These are phyloP conservation scores for Psix sp. DNA, from an alignment of 1,140 invertebrate genomes.

Conservation along the genomic window DNA sequence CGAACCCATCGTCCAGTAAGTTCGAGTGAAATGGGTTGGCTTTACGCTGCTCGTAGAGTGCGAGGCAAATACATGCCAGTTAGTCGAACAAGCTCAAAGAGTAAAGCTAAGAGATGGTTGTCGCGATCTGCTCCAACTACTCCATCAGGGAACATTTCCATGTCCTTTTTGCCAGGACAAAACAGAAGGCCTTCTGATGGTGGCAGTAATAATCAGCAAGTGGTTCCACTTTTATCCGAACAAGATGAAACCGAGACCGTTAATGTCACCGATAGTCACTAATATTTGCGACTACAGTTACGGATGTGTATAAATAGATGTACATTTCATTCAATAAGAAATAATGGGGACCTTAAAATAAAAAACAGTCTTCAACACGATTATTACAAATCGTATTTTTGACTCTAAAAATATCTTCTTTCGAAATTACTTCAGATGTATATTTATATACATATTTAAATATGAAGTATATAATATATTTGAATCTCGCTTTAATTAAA, in stretches of 20 bases:
- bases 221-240: slow-evolving; percentile 72
- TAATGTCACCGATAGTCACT: slow-evolving; percentile 45
- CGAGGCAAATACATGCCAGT: slow-evolving; percentile 74
- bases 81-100: slow-evolving; percentile 66
- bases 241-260: slow-evolving; percentile 70
- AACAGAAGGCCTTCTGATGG: slow-evolving; percentile 68
- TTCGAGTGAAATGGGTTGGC: slow-evolving; percentile 60
- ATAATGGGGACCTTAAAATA: slow-evolving; percentile 32
- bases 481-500: too few relatives aligned
- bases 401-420: too few relatives aligned
- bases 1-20: slow-evolving; percentile 59
- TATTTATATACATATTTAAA: too few relatives aligned
- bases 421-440: too few relatives aligned
- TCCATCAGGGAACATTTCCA: slow-evolving; percentile 79
- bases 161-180: slow-evolving; percentile 69
- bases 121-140: slow-evolving; percentile 87
- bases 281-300: slow-evolving; percentile 30
- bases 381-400: too few relatives aligned
- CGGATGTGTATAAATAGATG: slow-evolving; percentile 53
- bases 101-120: slow-evolving; percentile 79
- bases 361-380: slow-evolving; percentile 39
- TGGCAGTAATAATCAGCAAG: slow-evolving; percentile 69
- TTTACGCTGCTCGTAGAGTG: slow-evolving; percentile 56
- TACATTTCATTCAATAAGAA: slow-evolving; percentile 39
- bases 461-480: too few relatives aligned